phyloP scores from a whole-genome alignment of 2,113 vertebrate genomes.

The Triplophysa tibetana region DNA sequence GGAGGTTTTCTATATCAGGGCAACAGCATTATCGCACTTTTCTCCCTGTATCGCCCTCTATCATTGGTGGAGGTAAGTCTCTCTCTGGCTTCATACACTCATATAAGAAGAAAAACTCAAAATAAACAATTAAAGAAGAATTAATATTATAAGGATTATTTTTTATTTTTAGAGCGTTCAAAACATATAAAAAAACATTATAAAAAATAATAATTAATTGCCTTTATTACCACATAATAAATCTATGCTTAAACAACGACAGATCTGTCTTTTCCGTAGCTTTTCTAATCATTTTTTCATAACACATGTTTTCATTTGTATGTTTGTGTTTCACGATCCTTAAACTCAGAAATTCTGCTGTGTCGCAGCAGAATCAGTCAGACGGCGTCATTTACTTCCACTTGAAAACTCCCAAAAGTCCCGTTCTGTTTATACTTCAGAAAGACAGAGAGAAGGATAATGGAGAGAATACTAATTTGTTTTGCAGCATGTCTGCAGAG shows the following conservation, averaged over 20 bases:
- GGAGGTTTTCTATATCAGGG: neutral
- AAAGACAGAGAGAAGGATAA: conserved; percentile 14
- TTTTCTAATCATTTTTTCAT: neutral
- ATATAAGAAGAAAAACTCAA: no score
- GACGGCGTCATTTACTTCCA: conserved; percentile 10
- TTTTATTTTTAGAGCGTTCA: no score
- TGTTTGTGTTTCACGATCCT: neutral
- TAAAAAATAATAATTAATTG: no score
- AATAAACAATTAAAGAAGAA: no score
- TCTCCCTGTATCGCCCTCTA: no score
- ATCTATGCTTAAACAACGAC: no score
- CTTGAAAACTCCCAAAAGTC: neutral
- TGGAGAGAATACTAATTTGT: conserved; percentile 17
- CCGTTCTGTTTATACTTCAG: neutral
- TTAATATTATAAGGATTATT: no score
- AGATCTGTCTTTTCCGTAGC: neutral
- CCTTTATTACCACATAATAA: no score
- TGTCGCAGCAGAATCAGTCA: conserved; percentile 10
- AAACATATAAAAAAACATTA: no score
- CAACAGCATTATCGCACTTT: neutral
- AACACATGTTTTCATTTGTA: no score
- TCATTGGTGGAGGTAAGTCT: no score
- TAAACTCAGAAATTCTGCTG: neutral
- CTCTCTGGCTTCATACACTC: no score
- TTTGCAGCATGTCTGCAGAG: conserved; percentile 6